Evolutionary conservation across 2,888 invertebrate species (phyloP).

Genomic region (Zygogramma bicolorata): DNA sequence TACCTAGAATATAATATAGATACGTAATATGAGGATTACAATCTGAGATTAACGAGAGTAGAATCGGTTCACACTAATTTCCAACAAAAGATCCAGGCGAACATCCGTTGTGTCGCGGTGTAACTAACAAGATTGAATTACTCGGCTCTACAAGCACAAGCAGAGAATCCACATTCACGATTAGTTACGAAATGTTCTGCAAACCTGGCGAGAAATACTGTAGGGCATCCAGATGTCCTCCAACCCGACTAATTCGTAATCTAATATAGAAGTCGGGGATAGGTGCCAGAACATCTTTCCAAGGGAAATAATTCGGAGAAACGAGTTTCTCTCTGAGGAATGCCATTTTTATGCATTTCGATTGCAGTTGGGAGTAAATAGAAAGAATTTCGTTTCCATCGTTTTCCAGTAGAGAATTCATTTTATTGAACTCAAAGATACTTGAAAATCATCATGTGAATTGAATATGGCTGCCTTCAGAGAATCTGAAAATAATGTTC

Average conservation of each 20-base stretch:
- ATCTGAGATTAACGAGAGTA: too few relatives aligned
- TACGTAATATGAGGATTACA: too few relatives aligned
- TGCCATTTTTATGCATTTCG: not conserved
- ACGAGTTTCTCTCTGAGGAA: not conserved
- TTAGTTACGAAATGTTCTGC: conserved; percentile 1
- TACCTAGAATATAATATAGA: too few relatives aligned
- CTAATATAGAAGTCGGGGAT: not conserved
- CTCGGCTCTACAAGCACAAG: not conserved
- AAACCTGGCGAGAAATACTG: not conserved
- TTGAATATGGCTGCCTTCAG: too few relatives aligned
- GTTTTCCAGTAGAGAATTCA: too few relatives aligned
- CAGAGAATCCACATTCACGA: not conserved
- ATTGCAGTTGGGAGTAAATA: too few relatives aligned
- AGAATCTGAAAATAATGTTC: too few relatives aligned
- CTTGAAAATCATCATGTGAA: too few relatives aligned
- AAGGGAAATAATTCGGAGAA: not conserved
- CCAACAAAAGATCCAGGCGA: not conserved
- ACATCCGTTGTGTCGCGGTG: not conserved
- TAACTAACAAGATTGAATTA: conserved; percentile 10
- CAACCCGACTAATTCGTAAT: not conserved
- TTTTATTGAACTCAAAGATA: too few relatives aligned
- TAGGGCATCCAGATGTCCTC: conserved; percentile 8
- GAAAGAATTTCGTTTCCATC: too few relatives aligned
- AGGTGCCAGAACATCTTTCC: not conserved
- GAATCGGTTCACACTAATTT: not conserved